Evolutionary conservation across 1,140 invertebrate genomes (phyloP).

Genomic region (Drosophila littoralis): DNA sequence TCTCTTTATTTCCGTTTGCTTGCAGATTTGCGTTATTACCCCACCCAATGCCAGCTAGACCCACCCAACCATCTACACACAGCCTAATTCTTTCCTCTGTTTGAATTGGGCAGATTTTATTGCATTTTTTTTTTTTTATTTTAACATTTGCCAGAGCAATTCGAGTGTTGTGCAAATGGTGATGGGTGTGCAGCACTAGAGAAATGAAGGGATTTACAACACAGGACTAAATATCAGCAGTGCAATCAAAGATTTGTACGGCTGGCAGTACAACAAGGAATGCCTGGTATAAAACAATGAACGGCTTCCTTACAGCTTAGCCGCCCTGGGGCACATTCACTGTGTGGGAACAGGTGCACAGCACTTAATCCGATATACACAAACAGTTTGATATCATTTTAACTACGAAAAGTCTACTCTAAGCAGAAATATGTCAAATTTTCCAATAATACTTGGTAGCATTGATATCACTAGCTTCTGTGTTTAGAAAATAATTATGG

Average conservation of each 20-base stretch:
- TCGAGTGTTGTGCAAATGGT: conserved; percentile 54
- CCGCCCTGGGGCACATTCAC: not conserved
- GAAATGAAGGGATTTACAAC: not conserved
- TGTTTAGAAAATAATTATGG: too few relatives aligned
- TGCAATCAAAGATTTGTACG: conserved; percentile 4
- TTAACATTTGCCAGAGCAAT: conserved; percentile 47
- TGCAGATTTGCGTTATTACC: conserved; percentile 65
- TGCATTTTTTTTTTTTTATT: conserved; percentile 24
- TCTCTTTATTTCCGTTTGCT: conserved; percentile 55
- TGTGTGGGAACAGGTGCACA: not conserved
- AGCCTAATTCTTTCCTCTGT: conserved; percentile 12
- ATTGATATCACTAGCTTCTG: too few relatives aligned
- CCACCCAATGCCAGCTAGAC: not conserved
- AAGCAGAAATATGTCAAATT: too few relatives aligned
- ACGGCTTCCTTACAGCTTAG: not conserved
- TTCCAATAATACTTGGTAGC: too few relatives aligned
- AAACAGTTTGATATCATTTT: not conserved
- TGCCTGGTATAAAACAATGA: not conserved
- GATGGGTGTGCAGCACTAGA: not conserved
- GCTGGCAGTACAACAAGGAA: not conserved
- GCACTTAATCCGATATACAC: not conserved
- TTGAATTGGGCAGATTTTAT: conserved; percentile 76
- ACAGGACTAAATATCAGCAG: conserved; percentile 4
- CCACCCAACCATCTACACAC: not conserved
- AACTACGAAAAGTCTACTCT: too few relatives aligned